Base-by-base conservation (phyloP, 2,113 vertebrate genomes). In the Plectropomus leopardus region DNA sequence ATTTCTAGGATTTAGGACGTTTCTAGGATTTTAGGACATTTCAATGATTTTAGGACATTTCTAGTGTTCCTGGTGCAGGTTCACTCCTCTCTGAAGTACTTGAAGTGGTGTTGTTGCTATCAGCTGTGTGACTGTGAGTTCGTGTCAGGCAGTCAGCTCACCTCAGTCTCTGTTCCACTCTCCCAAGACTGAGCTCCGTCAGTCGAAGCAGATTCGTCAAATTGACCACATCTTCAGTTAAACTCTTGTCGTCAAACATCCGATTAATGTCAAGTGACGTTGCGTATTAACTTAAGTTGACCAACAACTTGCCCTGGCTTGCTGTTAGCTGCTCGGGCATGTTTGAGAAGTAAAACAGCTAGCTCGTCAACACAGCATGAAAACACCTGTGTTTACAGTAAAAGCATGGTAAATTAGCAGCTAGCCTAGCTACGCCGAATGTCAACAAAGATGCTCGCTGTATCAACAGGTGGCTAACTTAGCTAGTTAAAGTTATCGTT, bases 111-210 rank as follows among this genome's bases (percentile, higher is more conserved):
- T 69, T 48, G 23, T 63, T 40, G 13, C 30, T 14, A 14, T 28
- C 4, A 28, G 3, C 15, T 57, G 44, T 13, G 36, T 34, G 30
- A 23, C 6, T 50, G 60, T 36, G 24, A n/a, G n/a, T n/a, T n/a
- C n/a, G n/a, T 26, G 70, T 24, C 28, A 45, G 50, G 17, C 23
- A 28, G 14, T 50, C 15, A 32, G 7, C 88, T 89, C 55, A 94
- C 94, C 89, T 92, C 21, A 95, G 89, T 68, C 95, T 92, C 72
- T 95, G 93, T 72, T 93, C 93, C 71, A 95, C 83, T 86, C 61
- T 93, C 58, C 87, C 90, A 6, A 96, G 83, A 53, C 9, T 93
- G 87, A 87, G 82, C 84, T 97, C 96, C 9, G 95, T 96, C 86
- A 88, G 82, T 82, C 81, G 91, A 67, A 96, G 84, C 75, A 92